A percentile compares a stretch with the other conserved stretches of the same genome.
phyloP scores from a whole-genome alignment of 2,888 invertebrate genomes.

The Heliconius sara region DNA sequence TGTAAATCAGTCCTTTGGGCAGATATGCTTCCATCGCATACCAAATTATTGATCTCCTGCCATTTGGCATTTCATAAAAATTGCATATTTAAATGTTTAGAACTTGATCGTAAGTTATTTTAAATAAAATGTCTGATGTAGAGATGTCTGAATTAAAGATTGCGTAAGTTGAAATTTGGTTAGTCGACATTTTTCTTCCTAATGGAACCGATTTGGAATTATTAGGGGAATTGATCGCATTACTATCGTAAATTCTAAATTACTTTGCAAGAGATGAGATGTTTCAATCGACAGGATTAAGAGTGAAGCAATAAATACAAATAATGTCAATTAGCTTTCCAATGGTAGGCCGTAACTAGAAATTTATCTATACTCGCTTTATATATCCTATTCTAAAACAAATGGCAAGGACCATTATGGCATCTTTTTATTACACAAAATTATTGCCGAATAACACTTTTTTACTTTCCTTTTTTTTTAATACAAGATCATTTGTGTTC shows the following conservation, averaged over 20 bases:
- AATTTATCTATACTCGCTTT: no score
- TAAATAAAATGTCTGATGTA: neutral
- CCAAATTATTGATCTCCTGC: no score
- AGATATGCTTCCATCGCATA: no score
- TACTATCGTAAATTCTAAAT: slow-evolving; percentile 30
- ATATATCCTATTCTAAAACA: no score
- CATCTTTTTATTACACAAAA: no score
- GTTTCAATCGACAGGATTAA: slow-evolving; percentile 23
- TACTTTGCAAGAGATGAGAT: slow-evolving; percentile 33
- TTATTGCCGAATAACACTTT: no score
- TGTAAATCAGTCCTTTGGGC: no score
- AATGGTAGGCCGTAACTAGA: slow-evolving; percentile 1
- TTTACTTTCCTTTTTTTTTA: no score
- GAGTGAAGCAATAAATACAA: slow-evolving; percentile 33
- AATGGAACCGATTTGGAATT: slow-evolving; percentile 37
- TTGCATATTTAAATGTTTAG: no score
- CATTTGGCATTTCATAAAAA: no score
- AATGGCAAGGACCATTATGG: no score
- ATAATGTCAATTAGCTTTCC: slow-evolving; percentile 8
- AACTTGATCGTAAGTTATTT: neutral
- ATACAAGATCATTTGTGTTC: no score
- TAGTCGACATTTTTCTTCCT: slow-evolving; percentile 29
- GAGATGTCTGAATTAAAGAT: neutral
- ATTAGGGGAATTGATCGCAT: slow-evolving; percentile 32
- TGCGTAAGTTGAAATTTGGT: slow-evolving; percentile 10